Evolutionary conservation across 23 tunicate genomes (phyloP).

Genomic region (Phallusia fumigata): DNA sequence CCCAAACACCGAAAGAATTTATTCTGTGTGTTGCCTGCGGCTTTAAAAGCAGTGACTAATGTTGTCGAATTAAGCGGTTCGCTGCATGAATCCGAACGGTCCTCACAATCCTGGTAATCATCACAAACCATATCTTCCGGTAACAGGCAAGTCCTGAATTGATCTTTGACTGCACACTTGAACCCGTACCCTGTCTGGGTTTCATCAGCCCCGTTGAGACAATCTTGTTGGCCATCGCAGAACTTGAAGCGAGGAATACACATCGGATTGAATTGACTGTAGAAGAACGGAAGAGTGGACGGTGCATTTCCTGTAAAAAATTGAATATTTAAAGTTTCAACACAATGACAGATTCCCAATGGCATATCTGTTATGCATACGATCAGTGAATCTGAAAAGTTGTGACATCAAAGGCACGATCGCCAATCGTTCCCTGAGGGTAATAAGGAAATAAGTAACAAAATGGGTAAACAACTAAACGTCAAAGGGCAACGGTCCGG

Average conservation of each 20-base stretch:
- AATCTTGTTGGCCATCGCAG: conserved; percentile 52
- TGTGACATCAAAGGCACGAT: too few relatives aligned
- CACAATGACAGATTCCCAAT: too few relatives aligned
- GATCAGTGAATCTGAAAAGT: too few relatives aligned
- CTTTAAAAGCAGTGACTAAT: neutral
- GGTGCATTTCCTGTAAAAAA: neutral
- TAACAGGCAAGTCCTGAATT: conserved; percentile 35
- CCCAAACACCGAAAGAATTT: conserved; percentile 29
- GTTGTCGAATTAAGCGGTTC: neutral
- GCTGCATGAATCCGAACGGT: conserved; percentile 23
- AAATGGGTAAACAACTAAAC: too few relatives aligned
- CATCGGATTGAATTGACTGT: conserved; percentile 28
- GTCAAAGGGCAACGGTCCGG: too few relatives aligned
- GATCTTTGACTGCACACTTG: conserved; percentile 39
- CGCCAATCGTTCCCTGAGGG: too few relatives aligned
- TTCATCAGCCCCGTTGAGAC: conserved; percentile 41
- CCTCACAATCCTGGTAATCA: conserved; percentile 45
- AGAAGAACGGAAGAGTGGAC: neutral
- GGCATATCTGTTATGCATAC: too few relatives aligned
- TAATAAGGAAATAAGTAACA: too few relatives aligned
- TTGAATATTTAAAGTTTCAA: neutral
- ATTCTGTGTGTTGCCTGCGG: too few relatives aligned
- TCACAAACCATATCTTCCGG: conserved; percentile 38
- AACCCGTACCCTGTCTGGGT: conserved; percentile 43
- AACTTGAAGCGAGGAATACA: conserved; percentile 49